These are phyloP conservation scores for Microtus oregoni DNA, from an alignment of 2,113 vertebrate species.

Conservation along the genomic window DNA sequence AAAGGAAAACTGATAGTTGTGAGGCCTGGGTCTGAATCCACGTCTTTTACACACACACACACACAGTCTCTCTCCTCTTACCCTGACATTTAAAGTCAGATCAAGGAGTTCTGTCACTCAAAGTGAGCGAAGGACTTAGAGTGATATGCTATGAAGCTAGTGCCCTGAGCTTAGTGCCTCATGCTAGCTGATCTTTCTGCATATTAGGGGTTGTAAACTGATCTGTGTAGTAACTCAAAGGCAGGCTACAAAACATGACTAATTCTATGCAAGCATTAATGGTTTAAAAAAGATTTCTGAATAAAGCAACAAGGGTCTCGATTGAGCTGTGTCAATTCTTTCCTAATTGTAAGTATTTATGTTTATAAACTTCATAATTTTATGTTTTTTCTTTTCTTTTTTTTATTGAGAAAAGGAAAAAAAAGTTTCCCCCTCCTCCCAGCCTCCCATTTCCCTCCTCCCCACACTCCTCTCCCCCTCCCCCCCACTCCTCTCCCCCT, in stretches of 20 bases:
- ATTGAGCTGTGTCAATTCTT: not conserved
- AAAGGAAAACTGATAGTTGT: not conserved
- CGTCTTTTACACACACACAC: not conserved
- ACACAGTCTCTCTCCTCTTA: no score
- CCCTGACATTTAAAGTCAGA: not conserved
- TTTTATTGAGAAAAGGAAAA: no score
- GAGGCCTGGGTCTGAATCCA: not conserved
- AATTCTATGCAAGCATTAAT: slow-evolving; percentile 33
- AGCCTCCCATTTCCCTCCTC: no score
- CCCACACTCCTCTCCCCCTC: no score
- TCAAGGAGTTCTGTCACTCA: not conserved
- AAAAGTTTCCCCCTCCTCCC: no score
- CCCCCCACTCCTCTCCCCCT: no score
- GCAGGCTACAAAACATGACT: not conserved
- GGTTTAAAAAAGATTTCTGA: not conserved
- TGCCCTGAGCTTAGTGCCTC: not conserved
- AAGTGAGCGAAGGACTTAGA: not conserved
- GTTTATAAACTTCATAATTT: not conserved
- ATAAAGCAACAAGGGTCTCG: not conserved
- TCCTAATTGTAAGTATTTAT: slow-evolving; percentile 14
- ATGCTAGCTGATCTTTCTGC: not conserved
- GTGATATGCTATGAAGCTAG: not conserved
- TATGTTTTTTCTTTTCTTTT: no score
- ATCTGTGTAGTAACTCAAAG: not conserved
- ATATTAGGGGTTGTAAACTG: fast-evolving